Evolutionary conservation across 2,888 invertebrate species (phyloP).

Genomic region (Meloe dianella): DNA sequence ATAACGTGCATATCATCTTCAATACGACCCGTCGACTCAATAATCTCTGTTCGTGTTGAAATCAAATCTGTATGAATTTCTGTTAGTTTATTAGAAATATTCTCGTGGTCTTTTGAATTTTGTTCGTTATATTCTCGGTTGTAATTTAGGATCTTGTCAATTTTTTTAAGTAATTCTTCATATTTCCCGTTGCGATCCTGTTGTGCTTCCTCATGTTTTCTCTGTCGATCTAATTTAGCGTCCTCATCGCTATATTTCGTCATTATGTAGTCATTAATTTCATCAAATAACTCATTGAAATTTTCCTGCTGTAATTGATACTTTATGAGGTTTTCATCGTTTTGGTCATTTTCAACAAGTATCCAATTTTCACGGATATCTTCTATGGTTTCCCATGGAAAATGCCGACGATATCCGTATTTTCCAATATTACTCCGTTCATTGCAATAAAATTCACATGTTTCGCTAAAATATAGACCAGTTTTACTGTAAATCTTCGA

Average conservation of each 20-base stretch:
- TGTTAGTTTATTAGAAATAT: slow-evolving; percentile 22
- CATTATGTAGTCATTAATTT: slow-evolving; percentile 14
- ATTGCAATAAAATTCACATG: slow-evolving; percentile 27
- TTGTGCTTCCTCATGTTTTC: slow-evolving; percentile 16
- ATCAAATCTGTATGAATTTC: slow-evolving; percentile 24
- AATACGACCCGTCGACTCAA: slow-evolving; percentile 16
- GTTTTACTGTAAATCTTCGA: slow-evolving; percentile 29
- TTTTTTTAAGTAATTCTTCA: slow-evolving; percentile 13
- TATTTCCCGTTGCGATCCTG: slow-evolving; percentile 7
- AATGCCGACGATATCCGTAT: slow-evolving; percentile 31
- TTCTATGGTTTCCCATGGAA: slow-evolving; percentile 33
- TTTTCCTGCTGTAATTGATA: slow-evolving; percentile 9
- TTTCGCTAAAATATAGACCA: slow-evolving; percentile 23
- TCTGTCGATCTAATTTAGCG: slow-evolving; percentile 16
- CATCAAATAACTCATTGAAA: not conserved
- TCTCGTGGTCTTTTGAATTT: slow-evolving; percentile 12
- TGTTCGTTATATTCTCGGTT: slow-evolving; percentile 17
- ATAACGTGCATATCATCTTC: slow-evolving; percentile 17
- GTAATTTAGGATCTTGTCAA: not conserved
- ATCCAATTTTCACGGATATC: slow-evolving; percentile 26
- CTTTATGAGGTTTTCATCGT: not conserved
- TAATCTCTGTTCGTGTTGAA: slow-evolving; percentile 25
- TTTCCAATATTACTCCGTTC: slow-evolving; percentile 24
- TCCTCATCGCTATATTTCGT: slow-evolving; percentile 14
- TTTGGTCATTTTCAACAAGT: slow-evolving; percentile 2